These are phyloP conservation scores for Kuschelorhynchus macadamiae DNA, from an alignment of 2,888 invertebrate species.

Conservation along the genomic window DNA sequence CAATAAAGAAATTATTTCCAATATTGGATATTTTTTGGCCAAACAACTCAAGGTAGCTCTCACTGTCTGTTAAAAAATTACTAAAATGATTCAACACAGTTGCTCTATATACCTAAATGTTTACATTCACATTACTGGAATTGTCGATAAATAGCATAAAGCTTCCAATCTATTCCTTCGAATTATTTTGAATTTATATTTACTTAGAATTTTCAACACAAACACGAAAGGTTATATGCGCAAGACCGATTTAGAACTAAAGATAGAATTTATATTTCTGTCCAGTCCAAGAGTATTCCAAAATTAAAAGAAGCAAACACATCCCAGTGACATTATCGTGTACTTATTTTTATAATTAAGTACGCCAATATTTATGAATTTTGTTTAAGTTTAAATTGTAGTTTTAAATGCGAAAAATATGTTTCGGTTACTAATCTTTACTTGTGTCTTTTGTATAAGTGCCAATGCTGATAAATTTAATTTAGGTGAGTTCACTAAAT, in stretches of 20 bases:
- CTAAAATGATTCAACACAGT: too few species aligned
- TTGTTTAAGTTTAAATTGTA: background rate
- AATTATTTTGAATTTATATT: too few species aligned
- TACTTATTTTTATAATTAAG: too few species aligned
- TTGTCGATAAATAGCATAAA: too few species aligned
- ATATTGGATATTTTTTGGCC: too few species aligned
- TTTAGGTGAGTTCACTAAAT: constrained; percentile 35
- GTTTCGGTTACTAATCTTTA: background rate
- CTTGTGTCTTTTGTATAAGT: background rate
- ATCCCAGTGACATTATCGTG: background rate
- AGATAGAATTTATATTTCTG: constrained; percentile 24
- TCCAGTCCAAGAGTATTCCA: constrained; percentile 14
- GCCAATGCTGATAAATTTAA: constrained; percentile 15
- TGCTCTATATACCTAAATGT: too few species aligned
- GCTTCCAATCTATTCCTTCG: too few species aligned
- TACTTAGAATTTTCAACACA: too few species aligned
- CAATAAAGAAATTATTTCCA: too few species aligned
- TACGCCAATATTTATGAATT: constrained; percentile 20
- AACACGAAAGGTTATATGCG: constrained; percentile 9
- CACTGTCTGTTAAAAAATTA: too few species aligned
- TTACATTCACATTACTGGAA: too few species aligned
- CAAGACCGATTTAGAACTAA: constrained; percentile 6
- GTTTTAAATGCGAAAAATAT: constrained; percentile 1
- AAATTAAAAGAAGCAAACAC: constrained; percentile 11
- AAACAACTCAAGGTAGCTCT: too few species aligned